These are phyloP conservation scores for Myotis pilosus DNA, from an alignment of 2,797 vertebrate genomes.

Conservation along the genomic window DNA sequence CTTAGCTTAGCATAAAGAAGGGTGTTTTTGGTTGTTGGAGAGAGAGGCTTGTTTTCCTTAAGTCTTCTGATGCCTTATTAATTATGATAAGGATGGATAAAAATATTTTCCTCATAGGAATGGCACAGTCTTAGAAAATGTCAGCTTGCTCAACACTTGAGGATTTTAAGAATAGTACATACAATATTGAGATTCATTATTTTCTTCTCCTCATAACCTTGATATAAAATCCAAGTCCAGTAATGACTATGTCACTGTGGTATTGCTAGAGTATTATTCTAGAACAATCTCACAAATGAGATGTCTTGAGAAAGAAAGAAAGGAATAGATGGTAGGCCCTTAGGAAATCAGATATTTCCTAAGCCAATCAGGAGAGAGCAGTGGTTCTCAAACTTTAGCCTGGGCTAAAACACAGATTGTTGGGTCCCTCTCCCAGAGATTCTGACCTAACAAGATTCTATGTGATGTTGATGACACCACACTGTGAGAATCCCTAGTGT, in stretches of 20 bases:
- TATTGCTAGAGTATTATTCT: slow-evolving; percentile 18
- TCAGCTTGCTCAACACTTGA: neutral
- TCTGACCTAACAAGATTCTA: slow-evolving; percentile 36
- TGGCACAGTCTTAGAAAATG: slow-evolving; percentile 51
- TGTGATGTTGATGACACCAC: neutral
- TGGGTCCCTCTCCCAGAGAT: neutral
- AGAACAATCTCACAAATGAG: slow-evolving; percentile 49
- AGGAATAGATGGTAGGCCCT: neutral
- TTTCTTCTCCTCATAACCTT: slow-evolving; percentile 59
- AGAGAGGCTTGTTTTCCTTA: slow-evolving; percentile 60
- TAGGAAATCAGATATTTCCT: slow-evolving; percentile 45
- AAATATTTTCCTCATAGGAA: slow-evolving; percentile 59
- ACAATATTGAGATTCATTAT: slow-evolving; percentile 8
- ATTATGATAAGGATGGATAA: slow-evolving; percentile 57
- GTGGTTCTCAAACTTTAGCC: slow-evolving; percentile 6
- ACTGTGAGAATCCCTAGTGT: neutral
- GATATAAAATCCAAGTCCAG: slow-evolving; percentile 43
- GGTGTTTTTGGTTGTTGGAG: slow-evolving; percentile 4
- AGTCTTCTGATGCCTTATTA: slow-evolving; percentile 66
- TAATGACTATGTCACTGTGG: slow-evolving; percentile 43
- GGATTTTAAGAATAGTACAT: slow-evolving; percentile 52
- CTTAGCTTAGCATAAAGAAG: slow-evolving; percentile 63
- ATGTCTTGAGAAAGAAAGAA: neutral
- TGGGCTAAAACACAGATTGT: slow-evolving; percentile 13
- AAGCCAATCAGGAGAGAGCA: neutral